Percentiles rank a stretch among this genome's conserved stretches.
Conservation (phyloP, 2,797 vertebrate species). For the Naso thynnoides region DNA sequence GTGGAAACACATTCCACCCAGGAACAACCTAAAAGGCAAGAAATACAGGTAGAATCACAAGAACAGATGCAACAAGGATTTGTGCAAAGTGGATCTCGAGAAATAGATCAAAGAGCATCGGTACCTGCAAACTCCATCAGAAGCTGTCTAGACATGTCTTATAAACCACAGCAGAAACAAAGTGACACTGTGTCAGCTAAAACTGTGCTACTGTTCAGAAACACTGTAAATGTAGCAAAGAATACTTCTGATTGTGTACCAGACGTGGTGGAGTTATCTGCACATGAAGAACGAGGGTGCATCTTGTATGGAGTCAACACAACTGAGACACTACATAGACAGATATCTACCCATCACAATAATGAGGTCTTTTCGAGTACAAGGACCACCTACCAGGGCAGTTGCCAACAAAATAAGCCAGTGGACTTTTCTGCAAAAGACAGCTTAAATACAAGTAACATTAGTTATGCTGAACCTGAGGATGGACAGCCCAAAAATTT, state of each 20-base stretch:
- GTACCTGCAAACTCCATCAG: slow-evolving; percentile 78
- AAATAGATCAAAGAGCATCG: slow-evolving; percentile 53
- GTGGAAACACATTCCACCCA: slow-evolving; percentile 53
- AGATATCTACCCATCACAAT: slow-evolving; percentile 56
- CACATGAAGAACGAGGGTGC: slow-evolving; percentile 48
- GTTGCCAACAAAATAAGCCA: slow-evolving; percentile 62
- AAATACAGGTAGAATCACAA: slow-evolving; percentile 14
- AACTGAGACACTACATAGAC: slow-evolving; percentile 62
- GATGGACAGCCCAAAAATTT: slow-evolving; percentile 79
- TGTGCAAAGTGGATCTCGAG: slow-evolving; percentile 9
- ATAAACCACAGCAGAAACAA: slow-evolving; percentile 51
- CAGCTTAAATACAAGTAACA: slow-evolving; percentile 18
- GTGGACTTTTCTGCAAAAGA: slow-evolving; percentile 82
- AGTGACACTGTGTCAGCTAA: slow-evolving; percentile 37
- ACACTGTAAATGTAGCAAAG: slow-evolving; percentile 33
- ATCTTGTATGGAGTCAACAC: slow-evolving; percentile 51
- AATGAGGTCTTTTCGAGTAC: slow-evolving; percentile 49
- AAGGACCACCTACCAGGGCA: slow-evolving; percentile 39
- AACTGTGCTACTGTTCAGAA: slow-evolving; percentile 71
- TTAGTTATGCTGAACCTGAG: slow-evolving; percentile 39
- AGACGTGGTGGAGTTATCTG: slow-evolving; percentile 61
- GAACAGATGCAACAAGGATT: slow-evolving; percentile 35
- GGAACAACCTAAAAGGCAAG: slow-evolving; percentile 54
- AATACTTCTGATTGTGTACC: slow-evolving; percentile 68
- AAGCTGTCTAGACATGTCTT: slow-evolving; percentile 82